These are phyloP conservation scores for Kryptolebias ocellatus DNA, from an alignment of 2,797 vertebrate species.

Conservation along the genomic window DNA sequence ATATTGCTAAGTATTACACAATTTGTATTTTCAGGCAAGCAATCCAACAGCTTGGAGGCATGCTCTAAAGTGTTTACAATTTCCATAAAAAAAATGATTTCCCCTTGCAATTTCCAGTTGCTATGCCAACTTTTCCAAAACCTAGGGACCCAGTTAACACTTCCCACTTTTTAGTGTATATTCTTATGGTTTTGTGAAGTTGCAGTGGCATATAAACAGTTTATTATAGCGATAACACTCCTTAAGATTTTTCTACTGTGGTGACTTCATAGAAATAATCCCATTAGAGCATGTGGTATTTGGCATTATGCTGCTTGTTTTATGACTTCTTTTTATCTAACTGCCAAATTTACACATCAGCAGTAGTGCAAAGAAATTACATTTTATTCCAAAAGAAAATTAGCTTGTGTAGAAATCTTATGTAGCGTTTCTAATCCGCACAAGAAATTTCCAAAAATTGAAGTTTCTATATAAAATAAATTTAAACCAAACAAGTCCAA, in stretches of 20 bases:
- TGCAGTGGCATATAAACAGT: conserved; percentile 43
- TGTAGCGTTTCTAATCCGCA: background rate
- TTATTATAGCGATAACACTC: conserved; percentile 32
- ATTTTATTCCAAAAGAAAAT: background rate
- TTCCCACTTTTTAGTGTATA: conserved; percentile 40
- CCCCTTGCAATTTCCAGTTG: conserved; percentile 44
- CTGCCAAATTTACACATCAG: background rate
- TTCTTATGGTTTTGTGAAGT: conserved; percentile 41
- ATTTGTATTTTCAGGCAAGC: conserved; percentile 17
- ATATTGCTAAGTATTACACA: conserved; percentile 44
- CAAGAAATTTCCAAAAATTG: background rate
- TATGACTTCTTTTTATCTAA: conserved; percentile 3
- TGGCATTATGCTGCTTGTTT: conserved; percentile 18
- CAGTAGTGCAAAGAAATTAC: background rate
- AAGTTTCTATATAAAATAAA: background rate
- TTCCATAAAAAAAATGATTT: conserved; percentile 45
- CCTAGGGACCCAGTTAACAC: conserved; percentile 48
- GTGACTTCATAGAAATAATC: conserved; percentile 43
- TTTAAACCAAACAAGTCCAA: no score
- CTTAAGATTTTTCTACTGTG: conserved; percentile 25
- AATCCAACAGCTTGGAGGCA: conserved; percentile 36
- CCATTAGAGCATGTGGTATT: conserved; percentile 10
- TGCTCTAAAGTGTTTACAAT: conserved; percentile 48
- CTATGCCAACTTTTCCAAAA: conserved; percentile 63
- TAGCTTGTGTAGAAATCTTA: background rate